These are phyloP conservation scores for Xenopus borealis DNA, from an alignment of 2,113 vertebrate species.

Conservation along the genomic window DNA sequence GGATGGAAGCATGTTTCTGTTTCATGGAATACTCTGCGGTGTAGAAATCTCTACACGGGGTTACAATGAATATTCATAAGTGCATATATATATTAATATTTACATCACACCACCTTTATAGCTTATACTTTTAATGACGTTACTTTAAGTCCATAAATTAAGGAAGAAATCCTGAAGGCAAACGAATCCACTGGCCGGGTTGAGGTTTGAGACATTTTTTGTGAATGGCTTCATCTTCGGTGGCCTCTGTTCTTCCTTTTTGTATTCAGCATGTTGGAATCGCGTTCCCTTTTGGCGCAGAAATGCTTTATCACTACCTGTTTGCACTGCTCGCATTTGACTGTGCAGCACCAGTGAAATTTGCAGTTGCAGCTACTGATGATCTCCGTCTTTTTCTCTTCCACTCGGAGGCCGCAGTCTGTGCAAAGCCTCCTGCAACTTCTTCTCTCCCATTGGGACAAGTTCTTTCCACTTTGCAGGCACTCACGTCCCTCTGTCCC, in stretches of 20 bases:
- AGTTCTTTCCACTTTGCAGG: slow-evolving; percentile 70
- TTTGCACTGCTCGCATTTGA: slow-evolving; percentile 85
- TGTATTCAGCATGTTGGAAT: slow-evolving; percentile 51
- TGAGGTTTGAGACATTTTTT: rapidly evolving
- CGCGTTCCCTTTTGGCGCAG: slow-evolving; percentile 62
- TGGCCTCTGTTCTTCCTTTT: slow-evolving; percentile 59
- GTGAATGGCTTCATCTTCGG: slow-evolving; percentile 51
- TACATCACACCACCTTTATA: slow-evolving; percentile 6
- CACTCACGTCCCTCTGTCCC: slow-evolving; percentile 93
- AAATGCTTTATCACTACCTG: slow-evolving; percentile 80
- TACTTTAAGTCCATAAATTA: slow-evolving; percentile 16
- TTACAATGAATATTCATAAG: slow-evolving; percentile 48
- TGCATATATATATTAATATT: slow-evolving; percentile 51
- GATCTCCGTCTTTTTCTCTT: slow-evolving; percentile 72
- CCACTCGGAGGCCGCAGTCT: slow-evolving; percentile 82
- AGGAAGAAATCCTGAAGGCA: neutral
- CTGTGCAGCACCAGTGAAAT: slow-evolving; percentile 95
- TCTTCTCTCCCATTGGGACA: slow-evolving; percentile 72
- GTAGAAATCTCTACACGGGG: too few species aligned
- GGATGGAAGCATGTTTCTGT: too few species aligned
- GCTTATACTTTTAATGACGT: slow-evolving; percentile 2
- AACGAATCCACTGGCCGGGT: neutral
- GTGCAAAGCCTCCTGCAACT: slow-evolving; percentile 86
- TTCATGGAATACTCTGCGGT: too few species aligned
- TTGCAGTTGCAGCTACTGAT: slow-evolving; percentile 91